Evolutionary conservation across 1,140 invertebrate species (phyloP), one percentile per base, ranked within the genome.

Genomic region (Drosophila bipectinata): DNA sequence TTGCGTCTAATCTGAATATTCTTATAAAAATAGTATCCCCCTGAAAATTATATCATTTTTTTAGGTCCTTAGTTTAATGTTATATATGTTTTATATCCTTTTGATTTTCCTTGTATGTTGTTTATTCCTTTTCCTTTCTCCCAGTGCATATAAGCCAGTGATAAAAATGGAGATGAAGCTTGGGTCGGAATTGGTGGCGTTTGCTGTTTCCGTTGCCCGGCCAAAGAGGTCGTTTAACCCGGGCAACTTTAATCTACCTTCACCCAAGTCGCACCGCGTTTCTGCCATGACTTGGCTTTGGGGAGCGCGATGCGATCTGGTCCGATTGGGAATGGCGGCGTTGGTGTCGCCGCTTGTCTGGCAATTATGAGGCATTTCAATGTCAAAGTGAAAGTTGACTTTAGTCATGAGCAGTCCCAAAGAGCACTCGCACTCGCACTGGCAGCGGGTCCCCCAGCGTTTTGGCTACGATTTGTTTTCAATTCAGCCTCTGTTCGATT

Each of bases 351-450:
- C 53, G 39, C 57, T 63, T 73, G 79, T 48, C 71, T 78, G 69
- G 83, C 79, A 88, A 88, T 88, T 88, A 79, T 88, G 52, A 58
- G 49, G 67, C 72, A 83, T 89, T 91, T 91, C 89, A 91, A 91
- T 91, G 89, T 91, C 89, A 91, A 90, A 91, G 89, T 91, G 89
- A 91, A 91, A 91, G 89, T 91, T 89, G 72, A 83, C 84, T 87
- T 82, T 63, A 71, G 74, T 71, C 74, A 77, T 77, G 72, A 51
- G 41, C 63, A 75, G 44, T 78, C 67, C 30, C 60, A 59, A 44
- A 37, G 45, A 60, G 14, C 51, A 55, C 48, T 39, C 32, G 47
- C 59, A 53, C 5, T 59, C 34, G 14, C 55, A 51, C 39, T 39
- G 26, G 47, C 51, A 56, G 57, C 54, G 39, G 62, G 45, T 48